Evolutionary conservation across 2,797 vertebrate genomes (phyloP).

Genomic region (Melanotaenia nigrans): DNA sequence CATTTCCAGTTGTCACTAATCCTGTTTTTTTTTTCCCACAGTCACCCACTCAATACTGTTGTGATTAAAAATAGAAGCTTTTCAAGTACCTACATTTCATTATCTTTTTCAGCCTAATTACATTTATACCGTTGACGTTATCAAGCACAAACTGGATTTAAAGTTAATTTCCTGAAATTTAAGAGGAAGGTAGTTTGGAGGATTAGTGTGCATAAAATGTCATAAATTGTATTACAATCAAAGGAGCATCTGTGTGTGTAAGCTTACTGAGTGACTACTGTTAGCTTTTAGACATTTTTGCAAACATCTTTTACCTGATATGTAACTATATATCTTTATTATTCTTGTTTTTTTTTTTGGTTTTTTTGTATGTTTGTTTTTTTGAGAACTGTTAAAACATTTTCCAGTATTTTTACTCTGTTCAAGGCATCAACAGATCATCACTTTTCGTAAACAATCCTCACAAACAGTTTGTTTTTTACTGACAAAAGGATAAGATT

Average conservation of each 20-base stretch:
- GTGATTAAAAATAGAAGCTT: conserved; percentile 26
- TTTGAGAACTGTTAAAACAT: conserved; percentile 24
- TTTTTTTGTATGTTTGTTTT: background rate
- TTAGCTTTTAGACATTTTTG: conserved; percentile 25
- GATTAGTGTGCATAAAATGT: background rate
- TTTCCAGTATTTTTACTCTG: conserved; percentile 25
- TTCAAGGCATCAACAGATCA: conserved; percentile 13
- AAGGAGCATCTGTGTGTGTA: background rate
- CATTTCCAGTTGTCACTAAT: conserved; percentile 38
- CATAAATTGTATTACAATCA: background rate
- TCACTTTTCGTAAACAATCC: conserved; percentile 34
- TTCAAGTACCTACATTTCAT: conserved; percentile 4
- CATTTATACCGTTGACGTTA: background rate
- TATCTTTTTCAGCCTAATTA: conserved; percentile 6
- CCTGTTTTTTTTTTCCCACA: conserved; percentile 19
- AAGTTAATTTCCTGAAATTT: conserved; percentile 1
- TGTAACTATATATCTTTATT: conserved; percentile 7
- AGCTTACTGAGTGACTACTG: background rate
- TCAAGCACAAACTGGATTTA: background rate
- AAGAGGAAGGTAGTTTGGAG: background rate
- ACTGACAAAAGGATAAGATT: conserved; percentile 43
- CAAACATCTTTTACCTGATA: conserved; percentile 17
- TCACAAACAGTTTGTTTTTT: conserved; percentile 34
- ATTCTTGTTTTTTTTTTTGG: conserved; percentile 16
- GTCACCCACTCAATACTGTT: conserved; percentile 5